These are phyloP conservation scores for Machimus atricapillus DNA, from an alignment of 2,888 invertebrate species.

Conservation along the genomic window DNA sequence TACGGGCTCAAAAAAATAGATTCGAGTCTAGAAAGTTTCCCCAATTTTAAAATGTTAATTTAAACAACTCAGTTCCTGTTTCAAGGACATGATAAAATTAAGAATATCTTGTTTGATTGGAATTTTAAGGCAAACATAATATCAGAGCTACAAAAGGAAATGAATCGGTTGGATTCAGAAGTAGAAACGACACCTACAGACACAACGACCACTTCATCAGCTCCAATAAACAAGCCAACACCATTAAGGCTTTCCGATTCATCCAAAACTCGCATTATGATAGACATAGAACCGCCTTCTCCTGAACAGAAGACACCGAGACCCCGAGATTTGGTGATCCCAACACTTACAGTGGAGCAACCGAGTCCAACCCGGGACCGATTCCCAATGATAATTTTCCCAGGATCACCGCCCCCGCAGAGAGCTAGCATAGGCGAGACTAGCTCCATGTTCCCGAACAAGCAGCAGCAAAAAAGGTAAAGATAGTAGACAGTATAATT, in stretches of 20 bases:
- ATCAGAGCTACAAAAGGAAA: constrained; percentile 43
- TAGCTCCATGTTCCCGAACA: constrained; percentile 59
- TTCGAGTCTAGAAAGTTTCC: background rate
- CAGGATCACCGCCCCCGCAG: constrained; percentile 68
- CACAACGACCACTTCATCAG: constrained; percentile 52
- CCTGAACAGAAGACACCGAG: constrained; percentile 53
- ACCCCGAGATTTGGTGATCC: constrained; percentile 68
- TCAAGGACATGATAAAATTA: background rate
- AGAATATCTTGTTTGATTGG: background rate
- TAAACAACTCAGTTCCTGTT: background rate
- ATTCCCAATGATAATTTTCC: constrained; percentile 62
- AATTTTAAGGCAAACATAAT: constrained; percentile 35
- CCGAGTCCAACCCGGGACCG: constrained; percentile 72
- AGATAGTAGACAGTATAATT: background rate
- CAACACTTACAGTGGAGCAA: constrained; percentile 71
- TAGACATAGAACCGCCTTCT: constrained; percentile 55
- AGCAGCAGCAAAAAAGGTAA: constrained; percentile 63
- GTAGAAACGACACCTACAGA: constrained; percentile 52
- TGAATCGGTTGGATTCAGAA: constrained; percentile 50
- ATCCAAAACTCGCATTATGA: constrained; percentile 51
- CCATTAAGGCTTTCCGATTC: constrained; percentile 24
- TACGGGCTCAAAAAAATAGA: background rate
- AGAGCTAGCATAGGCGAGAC: constrained; percentile 60
- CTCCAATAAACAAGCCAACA: constrained; percentile 49
- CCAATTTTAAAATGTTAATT: background rate